Conservation (phyloP, 2,113 vertebrate species). For the Microcebus ravelobensis region DNA sequence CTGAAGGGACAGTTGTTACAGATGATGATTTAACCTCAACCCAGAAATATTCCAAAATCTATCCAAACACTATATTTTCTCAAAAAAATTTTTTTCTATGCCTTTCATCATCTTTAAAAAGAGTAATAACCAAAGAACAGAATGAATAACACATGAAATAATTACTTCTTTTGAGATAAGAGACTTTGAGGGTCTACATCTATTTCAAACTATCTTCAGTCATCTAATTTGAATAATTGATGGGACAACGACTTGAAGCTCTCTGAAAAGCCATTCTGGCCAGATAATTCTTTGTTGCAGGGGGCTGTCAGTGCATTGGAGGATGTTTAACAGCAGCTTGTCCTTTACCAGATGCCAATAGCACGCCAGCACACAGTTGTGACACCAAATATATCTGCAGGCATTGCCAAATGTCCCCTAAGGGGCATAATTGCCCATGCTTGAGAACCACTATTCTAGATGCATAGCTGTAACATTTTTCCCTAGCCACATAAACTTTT, state of each 20-base stretch:
- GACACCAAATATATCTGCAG: not conserved
- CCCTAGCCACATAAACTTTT: not conserved
- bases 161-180: not conserved
- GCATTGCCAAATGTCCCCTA: not conserved
- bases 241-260: not conserved
- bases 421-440: not conserved
- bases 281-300: not conserved
- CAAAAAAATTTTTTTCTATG: not conserved
- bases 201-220: not conserved
- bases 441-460: slow-evolving; percentile 29
- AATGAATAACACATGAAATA: not conserved
- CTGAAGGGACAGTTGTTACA: slow-evolving; percentile 83
- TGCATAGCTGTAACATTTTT: not conserved
- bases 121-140: not conserved
- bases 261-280: not conserved
- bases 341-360: not conserved
- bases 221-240: not conserved
- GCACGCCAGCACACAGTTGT: not conserved
- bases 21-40: slow-evolving; percentile 44
- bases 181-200: not conserved
- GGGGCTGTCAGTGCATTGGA: not conserved
- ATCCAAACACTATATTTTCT: not conserved
- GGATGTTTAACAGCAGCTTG: not conserved
- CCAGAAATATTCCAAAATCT: not conserved
- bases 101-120: slow-evolving; percentile 11